Conservation (phyloP, 2,113 vertebrate genomes). For the Peromyscus californicus region DNA sequence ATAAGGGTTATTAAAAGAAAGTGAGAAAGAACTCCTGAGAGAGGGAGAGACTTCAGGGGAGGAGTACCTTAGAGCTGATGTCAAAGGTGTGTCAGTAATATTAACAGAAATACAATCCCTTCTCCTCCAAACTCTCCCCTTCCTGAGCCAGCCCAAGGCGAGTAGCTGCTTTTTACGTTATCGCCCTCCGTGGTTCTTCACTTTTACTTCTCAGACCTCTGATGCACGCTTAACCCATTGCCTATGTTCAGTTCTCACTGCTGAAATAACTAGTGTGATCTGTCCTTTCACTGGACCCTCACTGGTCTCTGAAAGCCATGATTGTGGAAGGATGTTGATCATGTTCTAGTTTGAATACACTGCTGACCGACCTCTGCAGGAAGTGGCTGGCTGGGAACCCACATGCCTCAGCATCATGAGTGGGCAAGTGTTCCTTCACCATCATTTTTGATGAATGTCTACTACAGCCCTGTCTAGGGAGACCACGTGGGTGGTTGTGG, state of each 20-base stretch:
- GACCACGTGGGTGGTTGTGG: background rate
- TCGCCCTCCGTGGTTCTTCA: background rate
- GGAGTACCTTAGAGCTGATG: background rate
- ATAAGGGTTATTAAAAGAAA: background rate
- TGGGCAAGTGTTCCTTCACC: background rate
- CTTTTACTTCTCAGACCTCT: background rate
- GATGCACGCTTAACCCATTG: background rate
- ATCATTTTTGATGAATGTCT: background rate
- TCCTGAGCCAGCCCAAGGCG: background rate
- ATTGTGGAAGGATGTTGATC: background rate
- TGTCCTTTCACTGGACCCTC: background rate
- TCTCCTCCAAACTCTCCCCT: background rate
- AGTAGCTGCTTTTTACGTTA: background rate
- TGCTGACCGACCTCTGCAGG: background rate
- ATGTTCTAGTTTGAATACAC: background rate
- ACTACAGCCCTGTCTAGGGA: background rate
- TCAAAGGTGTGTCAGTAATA: background rate
- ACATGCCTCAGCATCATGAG: background rate
- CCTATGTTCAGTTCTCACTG: background rate
- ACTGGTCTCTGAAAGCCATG: background rate
- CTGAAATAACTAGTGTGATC: background rate
- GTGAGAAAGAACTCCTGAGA: background rate
- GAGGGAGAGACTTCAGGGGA: background rate
- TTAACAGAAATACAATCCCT: background rate
- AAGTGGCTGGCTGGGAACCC: background rate